Conservation (phyloP, 2,113 vertebrate genomes). For the Hypomesus transpacificus region DNA sequence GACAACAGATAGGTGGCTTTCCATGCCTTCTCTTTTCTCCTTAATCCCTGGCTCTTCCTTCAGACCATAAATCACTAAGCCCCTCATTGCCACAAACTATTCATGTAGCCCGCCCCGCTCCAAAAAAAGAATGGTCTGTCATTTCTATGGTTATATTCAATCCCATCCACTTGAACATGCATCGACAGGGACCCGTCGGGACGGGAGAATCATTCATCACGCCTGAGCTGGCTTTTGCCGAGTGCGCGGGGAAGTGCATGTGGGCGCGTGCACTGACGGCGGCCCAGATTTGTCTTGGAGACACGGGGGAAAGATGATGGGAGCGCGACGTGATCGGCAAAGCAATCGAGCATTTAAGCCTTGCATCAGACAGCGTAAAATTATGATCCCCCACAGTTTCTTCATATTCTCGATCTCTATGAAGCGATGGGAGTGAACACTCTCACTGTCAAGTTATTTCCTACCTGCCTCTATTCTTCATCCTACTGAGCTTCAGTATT, state of each 20-base stretch:
- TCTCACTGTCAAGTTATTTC: conserved; percentile 50
- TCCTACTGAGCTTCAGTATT: conserved; percentile 62
- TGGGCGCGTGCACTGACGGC: conserved; percentile 51
- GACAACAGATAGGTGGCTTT: conserved; percentile 53
- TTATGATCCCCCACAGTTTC: conserved; percentile 62
- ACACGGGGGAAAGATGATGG: conserved; percentile 73
- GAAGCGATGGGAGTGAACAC: conserved; percentile 53
- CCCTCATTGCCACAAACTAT: conserved; percentile 63
- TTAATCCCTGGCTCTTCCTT: conserved; percentile 30
- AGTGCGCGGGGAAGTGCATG: conserved; percentile 5
- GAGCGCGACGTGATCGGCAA: conserved; percentile 75
- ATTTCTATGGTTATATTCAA: conserved; percentile 80
- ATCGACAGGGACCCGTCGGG: conserved; percentile 72
- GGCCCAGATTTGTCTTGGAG: conserved; percentile 72
- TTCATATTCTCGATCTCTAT: conserved; percentile 51
- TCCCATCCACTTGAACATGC: conserved; percentile 77
- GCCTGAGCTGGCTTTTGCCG: conserved; percentile 58
- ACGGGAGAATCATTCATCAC: conserved; percentile 72
- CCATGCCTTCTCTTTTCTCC: conserved; percentile 43
- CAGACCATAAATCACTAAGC: conserved; percentile 69
- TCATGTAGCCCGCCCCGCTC: conserved; percentile 65
- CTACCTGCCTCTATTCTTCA: conserved; percentile 36
- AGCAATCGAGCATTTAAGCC: conserved; percentile 78
- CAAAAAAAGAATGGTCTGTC: conserved; percentile 74
- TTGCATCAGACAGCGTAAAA: conserved; percentile 73